Percentiles rank a stretch among this genome's conserved stretches.
Conservation (phyloP, 2,888 invertebrate genomes). For the Drosophila acutilabella region DNA sequence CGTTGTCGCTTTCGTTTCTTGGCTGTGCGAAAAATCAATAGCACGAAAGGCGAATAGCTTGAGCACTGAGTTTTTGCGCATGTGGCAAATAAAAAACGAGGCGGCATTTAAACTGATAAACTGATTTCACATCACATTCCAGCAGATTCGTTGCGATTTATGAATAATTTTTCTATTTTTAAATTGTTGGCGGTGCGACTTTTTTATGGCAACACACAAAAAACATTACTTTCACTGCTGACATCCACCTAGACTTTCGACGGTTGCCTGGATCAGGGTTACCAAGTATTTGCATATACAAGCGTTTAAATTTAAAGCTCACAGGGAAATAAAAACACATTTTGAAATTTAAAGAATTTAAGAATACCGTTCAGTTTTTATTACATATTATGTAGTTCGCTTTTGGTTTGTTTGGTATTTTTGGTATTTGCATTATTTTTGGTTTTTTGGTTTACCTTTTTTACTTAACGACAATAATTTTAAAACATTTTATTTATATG, state of each 20-base stretch:
- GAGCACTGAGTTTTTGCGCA: slow-evolving; percentile 6
- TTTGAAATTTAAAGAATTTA: slow-evolving; percentile 71
- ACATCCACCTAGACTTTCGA: slow-evolving; percentile 40
- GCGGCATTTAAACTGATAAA: slow-evolving; percentile 8
- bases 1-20: slow-evolving; percentile 10
- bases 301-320: background rate
- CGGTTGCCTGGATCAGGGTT: slow-evolving; percentile 22
- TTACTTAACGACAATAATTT: slow-evolving; percentile 70
- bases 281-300: slow-evolving; percentile 10
- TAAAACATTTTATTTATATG: slow-evolving; percentile 58
- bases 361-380: slow-evolving; percentile 74
- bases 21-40: slow-evolving; percentile 51
- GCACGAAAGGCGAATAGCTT: background rate
- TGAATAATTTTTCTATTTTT: slow-evolving; percentile 1
- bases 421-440: slow-evolving; percentile 22
- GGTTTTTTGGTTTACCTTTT: slow-evolving; percentile 19
- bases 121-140: slow-evolving; percentile 6
- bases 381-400: slow-evolving; percentile 60
- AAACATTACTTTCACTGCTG: slow-evolving; percentile 15
- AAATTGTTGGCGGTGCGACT: background rate
- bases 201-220: slow-evolving; percentile 2
- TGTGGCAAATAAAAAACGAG: slow-evolving; percentile 8
- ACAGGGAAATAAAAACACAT: slow-evolving; percentile 41
- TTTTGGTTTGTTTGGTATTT: slow-evolving; percentile 34
- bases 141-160: slow-evolving; percentile 1